phyloP scores from a whole-genome alignment of 1,140 invertebrate genomes.

The Laupala kohalensis region DNA sequence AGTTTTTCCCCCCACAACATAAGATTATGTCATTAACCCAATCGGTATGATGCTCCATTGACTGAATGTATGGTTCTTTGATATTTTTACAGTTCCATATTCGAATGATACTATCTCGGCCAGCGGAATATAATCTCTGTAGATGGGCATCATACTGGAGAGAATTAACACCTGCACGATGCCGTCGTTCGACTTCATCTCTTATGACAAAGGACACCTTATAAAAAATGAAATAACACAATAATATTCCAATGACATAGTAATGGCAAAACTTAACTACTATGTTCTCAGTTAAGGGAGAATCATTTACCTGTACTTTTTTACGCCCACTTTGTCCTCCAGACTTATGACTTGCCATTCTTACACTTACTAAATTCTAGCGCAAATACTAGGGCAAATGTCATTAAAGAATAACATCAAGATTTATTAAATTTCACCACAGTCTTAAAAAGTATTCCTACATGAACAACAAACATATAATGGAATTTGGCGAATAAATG shows the following conservation, averaged over 20 bases:
- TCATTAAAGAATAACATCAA: too few relatives aligned
- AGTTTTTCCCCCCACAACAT: conserved; percentile 90
- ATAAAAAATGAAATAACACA: conserved; percentile 1
- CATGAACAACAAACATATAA: too few relatives aligned
- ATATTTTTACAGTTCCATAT: conserved; percentile 76
- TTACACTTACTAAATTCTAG: too few relatives aligned
- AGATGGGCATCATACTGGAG: conserved; percentile 82
- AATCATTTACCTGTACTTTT: conserved; percentile 43
- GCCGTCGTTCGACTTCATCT: conserved; percentile 85
- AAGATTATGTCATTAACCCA: conserved; percentile 99
- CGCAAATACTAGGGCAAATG: too few relatives aligned
- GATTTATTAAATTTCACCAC: too few relatives aligned
- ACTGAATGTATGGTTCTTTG: conserved; percentile 81
- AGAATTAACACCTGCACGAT: conserved; percentile 91
- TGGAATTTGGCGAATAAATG: too few relatives aligned
- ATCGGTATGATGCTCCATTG: conserved; percentile 96
- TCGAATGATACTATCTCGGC: conserved; percentile 94
- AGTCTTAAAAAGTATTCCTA: too few relatives aligned
- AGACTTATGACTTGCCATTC: conserved; percentile 33
- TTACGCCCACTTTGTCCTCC: conserved; percentile 44
- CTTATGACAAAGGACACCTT: conserved; percentile 97
- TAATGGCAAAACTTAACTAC: not conserved
- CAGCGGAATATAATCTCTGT: conserved; percentile 88
- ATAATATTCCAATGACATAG: not conserved
- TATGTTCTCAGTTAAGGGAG: conserved; percentile 3